These are phyloP conservation scores for Chelonus formosanus DNA, from an alignment of 2,888 invertebrate genomes.

Conservation along the genomic window DNA sequence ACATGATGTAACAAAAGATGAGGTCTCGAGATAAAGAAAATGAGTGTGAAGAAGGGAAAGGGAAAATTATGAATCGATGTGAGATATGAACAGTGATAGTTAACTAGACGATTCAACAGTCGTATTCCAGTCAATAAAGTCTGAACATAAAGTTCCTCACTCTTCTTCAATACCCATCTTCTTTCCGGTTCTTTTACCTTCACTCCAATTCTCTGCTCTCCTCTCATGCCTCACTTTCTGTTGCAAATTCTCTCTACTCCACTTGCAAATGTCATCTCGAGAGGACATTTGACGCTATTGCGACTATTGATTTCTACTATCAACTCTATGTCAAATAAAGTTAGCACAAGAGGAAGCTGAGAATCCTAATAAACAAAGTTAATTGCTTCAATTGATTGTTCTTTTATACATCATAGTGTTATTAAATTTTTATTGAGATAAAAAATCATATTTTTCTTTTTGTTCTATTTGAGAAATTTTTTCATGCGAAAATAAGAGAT, in stretches of 20 bases:
- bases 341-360: constrained; percentile 5
- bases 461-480: too few species aligned
- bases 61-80: not conserved
- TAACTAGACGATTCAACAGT: constrained; percentile 18
- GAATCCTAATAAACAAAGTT: constrained; percentile 17
- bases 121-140: constrained; percentile 24
- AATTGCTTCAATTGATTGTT: constrained; percentile 10
- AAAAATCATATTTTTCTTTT: too few species aligned
- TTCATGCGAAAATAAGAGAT: too few species aligned
- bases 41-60: not conserved
- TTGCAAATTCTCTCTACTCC: not conserved
- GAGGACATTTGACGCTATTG: not conserved
- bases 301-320: constrained; percentile 11
- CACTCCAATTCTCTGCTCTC: constrained; percentile 2
- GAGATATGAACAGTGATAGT: not conserved
- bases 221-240: not conserved
- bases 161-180: constrained; percentile 1
- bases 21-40: not conserved
- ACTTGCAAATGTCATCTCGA: not conserved
- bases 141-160: constrained; percentile 10
- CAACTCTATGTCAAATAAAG: constrained; percentile 9
- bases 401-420: not conserved
- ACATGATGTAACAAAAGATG: constrained; percentile 13
- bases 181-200: not conserved
- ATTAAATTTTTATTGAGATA: too few species aligned